Evolutionary conservation across 2,888 invertebrate genomes (phyloP).

Genomic region (Oxycera nigricornis): DNA sequence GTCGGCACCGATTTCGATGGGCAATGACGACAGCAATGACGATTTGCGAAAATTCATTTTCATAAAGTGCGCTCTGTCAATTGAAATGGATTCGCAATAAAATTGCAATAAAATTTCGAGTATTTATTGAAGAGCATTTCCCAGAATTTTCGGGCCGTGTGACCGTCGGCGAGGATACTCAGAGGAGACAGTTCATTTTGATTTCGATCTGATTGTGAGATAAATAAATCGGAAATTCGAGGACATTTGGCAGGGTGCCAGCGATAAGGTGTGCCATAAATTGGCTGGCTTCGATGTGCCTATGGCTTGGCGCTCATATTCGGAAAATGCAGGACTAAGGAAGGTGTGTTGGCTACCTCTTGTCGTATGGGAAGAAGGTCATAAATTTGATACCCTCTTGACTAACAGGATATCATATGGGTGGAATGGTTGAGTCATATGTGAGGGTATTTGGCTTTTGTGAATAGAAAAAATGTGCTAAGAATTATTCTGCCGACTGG

Average conservation of each 20-base stretch:
- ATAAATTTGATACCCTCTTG: background rate
- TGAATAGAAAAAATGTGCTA: too few species aligned
- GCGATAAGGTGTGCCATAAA: constrained; percentile 34
- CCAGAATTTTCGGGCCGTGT: background rate
- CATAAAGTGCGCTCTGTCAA: constrained; percentile 5
- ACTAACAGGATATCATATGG: background rate
- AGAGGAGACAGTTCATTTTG: background rate
- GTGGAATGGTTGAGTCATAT: background rate
- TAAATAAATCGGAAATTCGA: constrained; percentile 34
- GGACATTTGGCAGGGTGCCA: constrained; percentile 27
- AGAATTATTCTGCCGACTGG: too few species aligned
- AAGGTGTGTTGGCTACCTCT: background rate
- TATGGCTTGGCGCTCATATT: background rate
- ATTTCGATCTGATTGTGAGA: constrained; percentile 23
- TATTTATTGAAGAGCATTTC: constrained; percentile 26
- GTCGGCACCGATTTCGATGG: constrained; percentile 7
- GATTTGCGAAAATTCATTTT: constrained; percentile 8
- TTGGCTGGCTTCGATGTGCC: constrained; percentile 23
- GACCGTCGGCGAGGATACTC: background rate
- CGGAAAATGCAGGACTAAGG: background rate
- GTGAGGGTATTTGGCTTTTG: background rate
- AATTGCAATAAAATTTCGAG: constrained; percentile 33
- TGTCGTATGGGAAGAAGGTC: background rate
- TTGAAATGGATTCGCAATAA: constrained; percentile 28
- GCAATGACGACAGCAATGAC: background rate